Conservation (phyloP, 2,113 vertebrate species). For the Seriola dumerili region DNA sequence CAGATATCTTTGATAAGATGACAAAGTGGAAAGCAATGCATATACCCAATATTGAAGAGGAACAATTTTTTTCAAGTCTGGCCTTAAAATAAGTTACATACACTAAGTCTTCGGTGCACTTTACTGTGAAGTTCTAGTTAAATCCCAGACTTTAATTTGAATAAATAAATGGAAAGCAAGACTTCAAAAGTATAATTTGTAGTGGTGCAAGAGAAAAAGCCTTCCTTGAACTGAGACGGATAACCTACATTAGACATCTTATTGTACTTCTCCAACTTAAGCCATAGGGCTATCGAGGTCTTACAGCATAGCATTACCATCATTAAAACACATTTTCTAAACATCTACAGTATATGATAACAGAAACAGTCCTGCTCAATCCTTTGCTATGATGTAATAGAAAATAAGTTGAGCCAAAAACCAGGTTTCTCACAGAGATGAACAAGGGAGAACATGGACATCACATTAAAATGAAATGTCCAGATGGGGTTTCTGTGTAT, state of each 20-base stretch:
- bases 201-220: background rate
- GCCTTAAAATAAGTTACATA: background rate
- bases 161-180: background rate
- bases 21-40: background rate
- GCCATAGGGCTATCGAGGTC: background rate
- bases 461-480: conserved; percentile 40
- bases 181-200: background rate
- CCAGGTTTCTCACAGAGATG: conserved; percentile 6
- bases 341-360: background rate
- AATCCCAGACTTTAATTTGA: background rate
- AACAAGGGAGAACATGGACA: conserved; percentile 21
- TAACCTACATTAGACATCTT: no score
- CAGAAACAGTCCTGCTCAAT: background rate
- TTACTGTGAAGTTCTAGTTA: background rate
- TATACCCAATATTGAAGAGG: background rate
- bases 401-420: conserved; percentile 37
- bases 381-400: conserved; percentile 13
- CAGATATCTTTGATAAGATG: conserved; percentile 10
- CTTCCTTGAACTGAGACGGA: conserved; percentile 7
- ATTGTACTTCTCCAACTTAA: background rate
- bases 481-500: conserved; percentile 66
- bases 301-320: background rate
- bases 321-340: background rate
- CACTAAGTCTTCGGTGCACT: background rate
- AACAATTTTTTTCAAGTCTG: background rate